These are phyloP conservation scores for Azorinus chamasolen DNA, from an alignment of 2,888 invertebrate species.

Conservation along the genomic window DNA sequence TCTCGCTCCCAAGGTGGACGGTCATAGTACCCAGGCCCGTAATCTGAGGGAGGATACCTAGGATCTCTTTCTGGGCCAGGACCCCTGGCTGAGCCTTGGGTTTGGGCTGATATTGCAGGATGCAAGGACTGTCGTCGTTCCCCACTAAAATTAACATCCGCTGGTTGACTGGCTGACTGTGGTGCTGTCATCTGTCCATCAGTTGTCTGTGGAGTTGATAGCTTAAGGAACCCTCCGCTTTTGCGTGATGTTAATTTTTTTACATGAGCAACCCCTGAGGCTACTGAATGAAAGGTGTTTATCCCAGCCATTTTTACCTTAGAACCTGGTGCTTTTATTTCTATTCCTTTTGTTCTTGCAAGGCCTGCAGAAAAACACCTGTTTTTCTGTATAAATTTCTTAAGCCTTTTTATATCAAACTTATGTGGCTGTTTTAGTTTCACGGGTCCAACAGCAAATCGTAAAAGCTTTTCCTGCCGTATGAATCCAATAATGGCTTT, in stretches of 20 bases:
- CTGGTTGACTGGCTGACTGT: too few species aligned
- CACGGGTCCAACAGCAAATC: constrained; percentile 62
- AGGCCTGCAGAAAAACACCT: constrained; percentile 63
- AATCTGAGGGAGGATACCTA: constrained; percentile 20
- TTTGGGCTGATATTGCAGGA: too few species aligned
- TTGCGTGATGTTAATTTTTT: constrained; percentile 32
- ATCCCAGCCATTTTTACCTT: constrained; percentile 19
- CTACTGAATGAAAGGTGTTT: constrained; percentile 17
- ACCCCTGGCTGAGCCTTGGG: background rate
- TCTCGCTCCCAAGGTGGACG: constrained; percentile 20
- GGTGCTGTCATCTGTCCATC: too few species aligned
- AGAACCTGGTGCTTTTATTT: constrained; percentile 62
- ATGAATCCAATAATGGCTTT: constrained; percentile 65
- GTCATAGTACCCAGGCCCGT: constrained; percentile 32
- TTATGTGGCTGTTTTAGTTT: constrained; percentile 60
- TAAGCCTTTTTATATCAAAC: constrained; percentile 66
- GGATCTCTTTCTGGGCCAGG: constrained; percentile 3
- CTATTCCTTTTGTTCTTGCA: constrained; percentile 56
- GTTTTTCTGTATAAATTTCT: constrained; percentile 60
- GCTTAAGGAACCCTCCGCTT: constrained; percentile 54
- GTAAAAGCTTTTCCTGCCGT: constrained; percentile 65
- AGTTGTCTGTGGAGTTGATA: background rate
- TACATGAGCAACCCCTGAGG: constrained; percentile 27
- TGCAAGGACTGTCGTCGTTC: too few species aligned
- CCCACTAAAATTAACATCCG: too few species aligned